phyloP scores from a whole-genome alignment of 2,888 invertebrate genomes.

The Masnerella sp. region DNA sequence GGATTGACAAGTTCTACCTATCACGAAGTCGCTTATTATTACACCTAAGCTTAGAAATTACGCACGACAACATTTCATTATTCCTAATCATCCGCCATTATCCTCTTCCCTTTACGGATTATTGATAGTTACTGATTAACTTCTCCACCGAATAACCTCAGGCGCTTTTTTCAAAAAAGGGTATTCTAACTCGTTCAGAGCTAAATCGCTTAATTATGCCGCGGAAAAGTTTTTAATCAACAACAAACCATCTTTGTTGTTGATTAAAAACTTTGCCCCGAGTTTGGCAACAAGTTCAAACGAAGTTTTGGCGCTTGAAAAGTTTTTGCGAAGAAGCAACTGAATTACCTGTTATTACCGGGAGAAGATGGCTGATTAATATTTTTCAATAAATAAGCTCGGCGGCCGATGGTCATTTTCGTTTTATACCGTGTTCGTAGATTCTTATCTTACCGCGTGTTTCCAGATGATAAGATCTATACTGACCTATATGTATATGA shows the following conservation, averaged over 20 bases:
- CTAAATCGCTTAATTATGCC: neutral
- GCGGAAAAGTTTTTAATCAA: too few species aligned
- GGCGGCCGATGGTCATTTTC: too few species aligned
- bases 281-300: neutral
- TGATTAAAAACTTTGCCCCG: neutral
- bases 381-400: too few species aligned
- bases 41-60: slow-evolving; percentile 12
- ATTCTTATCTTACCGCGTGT: too few species aligned
- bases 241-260: neutral
- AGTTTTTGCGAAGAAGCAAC: too few species aligned
- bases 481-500: slow-evolving; percentile 71
- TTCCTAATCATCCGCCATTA: slow-evolving; percentile 11
- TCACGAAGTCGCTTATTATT: slow-evolving; percentile 7
- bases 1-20: slow-evolving; percentile 16
- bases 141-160: slow-evolving; percentile 4
- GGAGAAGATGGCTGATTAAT: too few species aligned
- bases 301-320: neutral
- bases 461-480: slow-evolving; percentile 42
- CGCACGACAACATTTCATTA: slow-evolving; percentile 35
- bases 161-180: neutral
- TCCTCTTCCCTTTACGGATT: too few species aligned
- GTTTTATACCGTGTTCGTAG: too few species aligned
- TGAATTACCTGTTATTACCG: too few species aligned
- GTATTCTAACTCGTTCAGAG: neutral
- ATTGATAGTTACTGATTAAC: slow-evolving; percentile 25